Evolutionary conservation across 2,888 invertebrate species (phyloP).

Genomic region (Abrostola tripartita): DNA sequence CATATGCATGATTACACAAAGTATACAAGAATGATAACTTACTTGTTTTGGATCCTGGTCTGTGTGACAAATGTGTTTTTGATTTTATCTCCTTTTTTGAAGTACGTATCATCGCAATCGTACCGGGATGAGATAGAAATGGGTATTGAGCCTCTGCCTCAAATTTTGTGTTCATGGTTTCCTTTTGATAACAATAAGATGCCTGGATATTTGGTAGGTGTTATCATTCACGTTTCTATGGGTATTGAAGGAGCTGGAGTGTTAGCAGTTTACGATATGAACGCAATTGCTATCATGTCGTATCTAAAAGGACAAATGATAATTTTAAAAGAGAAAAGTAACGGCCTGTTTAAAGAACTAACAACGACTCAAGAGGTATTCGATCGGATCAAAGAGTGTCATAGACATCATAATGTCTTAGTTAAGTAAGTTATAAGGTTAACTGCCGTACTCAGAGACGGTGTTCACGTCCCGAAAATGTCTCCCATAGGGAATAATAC

Average conservation of each 20-base stretch:
- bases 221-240: conserved; percentile 65
- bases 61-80: conserved; percentile 62
- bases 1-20: conserved; percentile 64
- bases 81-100: conserved; percentile 65
- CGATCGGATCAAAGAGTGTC: conserved; percentile 71
- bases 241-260: conserved; percentile 65
- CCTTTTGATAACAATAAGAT: conserved; percentile 72
- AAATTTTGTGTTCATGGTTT: conserved; percentile 75
- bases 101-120: conserved; percentile 56
- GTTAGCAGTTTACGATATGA: conserved; percentile 70
- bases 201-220: conserved; percentile 69
- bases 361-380: conserved; percentile 48
- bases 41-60: conserved; percentile 68
- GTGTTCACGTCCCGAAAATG: too few species aligned
- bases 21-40: conserved; percentile 70
- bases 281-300: conserved; percentile 70
- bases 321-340: conserved; percentile 68
- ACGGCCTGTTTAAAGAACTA: conserved; percentile 60
- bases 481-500: too few species aligned
- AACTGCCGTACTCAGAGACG: too few species aligned
- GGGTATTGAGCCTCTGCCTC: conserved; percentile 69
- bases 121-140: conserved; percentile 64
- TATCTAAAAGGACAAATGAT: conserved; percentile 75
- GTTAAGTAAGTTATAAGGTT: conserved; percentile 67
- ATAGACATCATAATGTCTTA: conserved; percentile 70